These are phyloP conservation scores for Cebidichthys violaceus DNA, from an alignment of 2,113 vertebrate genomes.

Conservation along the genomic window DNA sequence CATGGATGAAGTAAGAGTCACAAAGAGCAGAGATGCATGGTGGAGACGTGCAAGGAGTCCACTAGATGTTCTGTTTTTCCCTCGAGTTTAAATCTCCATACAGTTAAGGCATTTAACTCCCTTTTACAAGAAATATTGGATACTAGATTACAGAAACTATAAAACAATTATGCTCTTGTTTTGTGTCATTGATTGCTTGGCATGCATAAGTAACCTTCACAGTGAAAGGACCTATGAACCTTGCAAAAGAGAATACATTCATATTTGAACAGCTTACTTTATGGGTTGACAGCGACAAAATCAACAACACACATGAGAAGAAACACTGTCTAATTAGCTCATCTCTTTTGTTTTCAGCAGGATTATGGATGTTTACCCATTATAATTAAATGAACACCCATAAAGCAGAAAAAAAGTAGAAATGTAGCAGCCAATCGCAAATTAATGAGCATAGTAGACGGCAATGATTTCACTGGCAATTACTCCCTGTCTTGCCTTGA, in stretches of 20 bases:
- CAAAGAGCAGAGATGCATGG: neutral
- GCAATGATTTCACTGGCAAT: constrained; percentile 26
- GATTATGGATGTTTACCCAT: constrained; percentile 13
- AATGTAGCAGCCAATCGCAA: constrained; percentile 25
- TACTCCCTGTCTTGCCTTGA: neutral
- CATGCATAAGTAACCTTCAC: neutral
- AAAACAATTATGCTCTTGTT: constrained; percentile 11
- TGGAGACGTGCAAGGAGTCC: neutral
- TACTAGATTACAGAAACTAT: neutral
- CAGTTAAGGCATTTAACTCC: neutral
- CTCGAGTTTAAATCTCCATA: neutral
- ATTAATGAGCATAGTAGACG: constrained; percentile 41
- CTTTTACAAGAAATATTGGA: neutral
- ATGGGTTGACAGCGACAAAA: constrained; percentile 14
- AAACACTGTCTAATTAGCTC: constrained; percentile 17
- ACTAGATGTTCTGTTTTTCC: neutral
- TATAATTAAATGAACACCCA: constrained; percentile 24
- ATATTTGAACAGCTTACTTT: neutral
- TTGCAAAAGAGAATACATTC: constrained; percentile 4
- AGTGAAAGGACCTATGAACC: constrained; percentile 1
- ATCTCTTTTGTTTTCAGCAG: constrained; percentile 26
- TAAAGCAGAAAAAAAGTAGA: constrained; percentile 12
- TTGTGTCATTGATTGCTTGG: constrained; percentile 8
- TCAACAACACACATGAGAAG: constrained; percentile 3
- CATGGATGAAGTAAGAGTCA: neutral